Conservation (phyloP, 1,140 invertebrate species). For the Dolichoris vasculosae region DNA sequence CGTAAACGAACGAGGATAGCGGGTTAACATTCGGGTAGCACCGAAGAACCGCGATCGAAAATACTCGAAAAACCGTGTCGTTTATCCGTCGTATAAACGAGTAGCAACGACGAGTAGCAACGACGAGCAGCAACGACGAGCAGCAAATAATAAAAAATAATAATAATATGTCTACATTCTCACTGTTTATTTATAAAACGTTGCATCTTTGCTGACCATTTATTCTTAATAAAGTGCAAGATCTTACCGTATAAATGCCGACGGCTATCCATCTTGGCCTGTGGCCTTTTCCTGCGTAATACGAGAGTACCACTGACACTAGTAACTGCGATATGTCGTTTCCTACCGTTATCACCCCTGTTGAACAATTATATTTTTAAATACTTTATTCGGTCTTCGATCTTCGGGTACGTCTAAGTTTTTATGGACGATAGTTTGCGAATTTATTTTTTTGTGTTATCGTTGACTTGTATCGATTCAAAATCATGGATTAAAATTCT, state of each 20-base stretch:
- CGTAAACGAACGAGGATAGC: background rate
- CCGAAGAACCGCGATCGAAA: too few species aligned
- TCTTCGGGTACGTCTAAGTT: too few species aligned
- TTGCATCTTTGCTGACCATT: background rate
- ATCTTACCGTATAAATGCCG: slow-evolving; percentile 79
- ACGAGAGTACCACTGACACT: slow-evolving; percentile 78
- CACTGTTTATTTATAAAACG: background rate
- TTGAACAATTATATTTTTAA: slow-evolving; percentile 26
- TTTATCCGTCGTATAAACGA: too few species aligned
- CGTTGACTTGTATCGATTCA: too few species aligned
- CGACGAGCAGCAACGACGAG: too few species aligned
- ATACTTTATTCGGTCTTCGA: background rate
- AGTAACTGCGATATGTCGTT: slow-evolving; percentile 80
- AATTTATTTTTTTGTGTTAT: too few species aligned
- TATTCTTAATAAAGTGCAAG: background rate
- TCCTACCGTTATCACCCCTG: slow-evolving; percentile 82
- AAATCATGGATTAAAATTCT: too few species aligned
- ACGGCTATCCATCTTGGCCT: slow-evolving; percentile 83
- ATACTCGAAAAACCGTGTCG: too few species aligned
- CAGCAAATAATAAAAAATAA: too few species aligned
- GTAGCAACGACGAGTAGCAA: too few species aligned
- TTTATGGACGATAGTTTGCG: too few species aligned
- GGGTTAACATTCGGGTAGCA: too few species aligned
- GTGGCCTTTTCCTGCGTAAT: slow-evolving; percentile 82
- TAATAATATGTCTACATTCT: background rate